Conservation (phyloP, 2,888 invertebrate species). For the Mesorhabditis spiculigera region DNA sequence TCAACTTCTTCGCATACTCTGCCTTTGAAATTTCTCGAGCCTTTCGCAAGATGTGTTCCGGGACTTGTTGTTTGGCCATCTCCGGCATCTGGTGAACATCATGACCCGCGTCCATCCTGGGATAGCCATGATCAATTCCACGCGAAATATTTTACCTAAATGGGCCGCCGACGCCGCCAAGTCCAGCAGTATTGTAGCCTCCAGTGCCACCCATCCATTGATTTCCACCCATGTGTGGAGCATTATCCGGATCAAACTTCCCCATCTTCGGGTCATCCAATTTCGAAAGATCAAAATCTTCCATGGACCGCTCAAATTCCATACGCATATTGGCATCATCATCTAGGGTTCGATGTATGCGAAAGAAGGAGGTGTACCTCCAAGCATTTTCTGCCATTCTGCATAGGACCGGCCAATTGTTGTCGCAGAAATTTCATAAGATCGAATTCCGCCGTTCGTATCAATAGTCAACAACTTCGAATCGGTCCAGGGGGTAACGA, state of each 20-base stretch:
- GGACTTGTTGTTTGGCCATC: slow-evolving; percentile 82
- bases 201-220: slow-evolving; percentile 95
- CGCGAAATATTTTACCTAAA: slow-evolving; percentile 15
- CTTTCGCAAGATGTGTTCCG: slow-evolving; percentile 77
- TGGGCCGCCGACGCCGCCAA: slow-evolving; percentile 83
- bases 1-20: slow-evolving; percentile 53
- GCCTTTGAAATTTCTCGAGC: slow-evolving; percentile 88
- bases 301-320: slow-evolving; percentile 32
- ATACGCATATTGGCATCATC: slow-evolving; percentile 32
- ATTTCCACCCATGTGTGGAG: slow-evolving; percentile 92
- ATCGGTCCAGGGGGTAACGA: slow-evolving; percentile 61
- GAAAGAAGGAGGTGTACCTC: slow-evolving; percentile 11
- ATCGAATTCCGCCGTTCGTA: slow-evolving; percentile 61
- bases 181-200: slow-evolving; percentile 81
- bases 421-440: slow-evolving; percentile 23
- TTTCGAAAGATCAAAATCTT: slow-evolving; percentile 45
- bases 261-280: slow-evolving; percentile 83
- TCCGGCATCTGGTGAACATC: slow-evolving; percentile 84
- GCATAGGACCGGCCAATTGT: slow-evolving; percentile 28
- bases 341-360: slow-evolving; percentile 9
- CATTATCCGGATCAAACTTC: slow-evolving; percentile 64
- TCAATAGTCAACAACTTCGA: slow-evolving; percentile 66
- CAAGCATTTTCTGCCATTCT: slow-evolving; percentile 45
- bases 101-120: slow-evolving; percentile 82
- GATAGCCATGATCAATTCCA: not conserved